Conservation (phyloP, 2,797 vertebrate genomes). For the Clangula hyemalis region DNA sequence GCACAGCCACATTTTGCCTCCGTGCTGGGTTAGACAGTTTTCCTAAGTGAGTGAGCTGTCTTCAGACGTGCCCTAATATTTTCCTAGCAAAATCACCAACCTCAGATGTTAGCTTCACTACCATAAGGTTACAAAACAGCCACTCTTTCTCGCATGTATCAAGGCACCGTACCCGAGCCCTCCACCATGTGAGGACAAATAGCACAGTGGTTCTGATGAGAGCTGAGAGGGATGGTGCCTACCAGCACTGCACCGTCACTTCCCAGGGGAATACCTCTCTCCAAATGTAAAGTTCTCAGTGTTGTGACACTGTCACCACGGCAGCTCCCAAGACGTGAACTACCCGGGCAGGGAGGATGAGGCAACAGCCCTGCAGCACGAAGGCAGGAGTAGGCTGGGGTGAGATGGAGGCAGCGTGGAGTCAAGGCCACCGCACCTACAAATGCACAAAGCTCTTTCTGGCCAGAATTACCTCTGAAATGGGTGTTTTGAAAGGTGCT, state of each 20-base stretch:
- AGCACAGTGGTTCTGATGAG: background rate
- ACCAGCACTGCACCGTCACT: background rate
- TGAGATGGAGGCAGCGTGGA: too few species aligned
- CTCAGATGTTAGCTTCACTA: background rate
- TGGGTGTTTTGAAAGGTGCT: background rate
- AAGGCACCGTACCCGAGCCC: background rate
- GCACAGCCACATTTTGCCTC: background rate
- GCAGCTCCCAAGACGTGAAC: background rate
- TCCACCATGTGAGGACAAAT: background rate
- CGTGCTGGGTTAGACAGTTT: background rate
- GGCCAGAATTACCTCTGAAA: background rate
- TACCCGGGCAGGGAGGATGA: background rate
- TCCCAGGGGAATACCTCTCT: background rate
- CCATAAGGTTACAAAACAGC: background rate
- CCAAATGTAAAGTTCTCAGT: background rate
- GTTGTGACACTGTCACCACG: background rate
- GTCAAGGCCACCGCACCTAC: background rate
- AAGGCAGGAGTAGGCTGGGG: background rate
- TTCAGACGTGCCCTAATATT: background rate
- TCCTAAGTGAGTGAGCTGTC: background rate
- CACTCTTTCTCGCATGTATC: background rate
- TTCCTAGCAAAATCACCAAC: background rate
- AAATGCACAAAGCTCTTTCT: background rate
- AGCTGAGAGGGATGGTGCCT: background rate
- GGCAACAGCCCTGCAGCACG: background rate